Percentiles rank a stretch among this genome's conserved stretches.
These are phyloP conservation scores for Platichthys stellatus DNA, from an alignment of 2,113 vertebrate species.

Conservation along the genomic window DNA sequence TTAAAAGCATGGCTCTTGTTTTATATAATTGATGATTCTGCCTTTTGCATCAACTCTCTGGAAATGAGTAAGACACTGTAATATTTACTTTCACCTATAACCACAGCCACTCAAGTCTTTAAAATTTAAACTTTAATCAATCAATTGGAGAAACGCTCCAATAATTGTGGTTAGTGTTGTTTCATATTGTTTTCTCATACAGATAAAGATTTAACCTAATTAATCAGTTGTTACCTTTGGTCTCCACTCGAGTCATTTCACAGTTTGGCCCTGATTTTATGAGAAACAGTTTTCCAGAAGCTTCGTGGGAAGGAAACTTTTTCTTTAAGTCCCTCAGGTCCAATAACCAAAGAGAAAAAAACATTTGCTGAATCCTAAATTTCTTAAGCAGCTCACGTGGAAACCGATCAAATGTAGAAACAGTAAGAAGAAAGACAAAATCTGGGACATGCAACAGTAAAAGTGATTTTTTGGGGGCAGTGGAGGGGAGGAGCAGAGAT, in stretches of 20 bases:
- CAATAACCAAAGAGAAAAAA: no score
- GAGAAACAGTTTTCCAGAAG: neutral
- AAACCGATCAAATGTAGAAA: neutral
- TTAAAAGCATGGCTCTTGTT: no score
- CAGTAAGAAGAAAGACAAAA: neutral
- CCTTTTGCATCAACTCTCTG: no score
- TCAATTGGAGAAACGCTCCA: no score
- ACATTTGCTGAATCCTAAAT: no score
- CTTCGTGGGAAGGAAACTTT: neutral
- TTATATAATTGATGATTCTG: no score
- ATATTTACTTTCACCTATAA: no score
- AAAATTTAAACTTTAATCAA: no score
- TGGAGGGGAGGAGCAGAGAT: neutral
- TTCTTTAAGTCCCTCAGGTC: no score
- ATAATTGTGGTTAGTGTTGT: neutral
- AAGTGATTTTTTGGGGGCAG: slow-evolving; percentile 4
- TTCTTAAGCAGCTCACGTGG: neutral
- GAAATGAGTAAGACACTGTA: no score
- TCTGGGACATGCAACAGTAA: slow-evolving; percentile 9
- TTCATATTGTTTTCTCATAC: neutral
- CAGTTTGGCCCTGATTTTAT: neutral
- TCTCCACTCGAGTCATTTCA: neutral
- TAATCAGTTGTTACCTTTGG: neutral
- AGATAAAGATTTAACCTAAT: neutral
- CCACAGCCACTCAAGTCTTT: no score